Conservation (phyloP, 2,888 invertebrate species). For the Trichopoda pennipes region DNA sequence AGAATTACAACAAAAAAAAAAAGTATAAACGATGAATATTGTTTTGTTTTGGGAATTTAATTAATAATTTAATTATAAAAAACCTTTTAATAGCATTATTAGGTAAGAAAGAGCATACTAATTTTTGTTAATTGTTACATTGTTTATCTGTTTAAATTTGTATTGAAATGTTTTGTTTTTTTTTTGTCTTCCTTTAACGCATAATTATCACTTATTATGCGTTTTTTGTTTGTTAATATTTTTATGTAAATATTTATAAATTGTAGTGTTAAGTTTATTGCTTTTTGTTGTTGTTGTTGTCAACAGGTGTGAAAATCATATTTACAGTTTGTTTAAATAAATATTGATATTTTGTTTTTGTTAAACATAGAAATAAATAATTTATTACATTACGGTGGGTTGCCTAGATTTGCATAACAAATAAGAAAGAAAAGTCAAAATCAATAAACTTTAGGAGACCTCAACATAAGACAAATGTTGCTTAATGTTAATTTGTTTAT, state of each 20-base stretch:
- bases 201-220: background rate
- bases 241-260: constrained; percentile 32
- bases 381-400: no score
- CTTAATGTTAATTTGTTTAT: no score
- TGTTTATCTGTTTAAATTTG: background rate
- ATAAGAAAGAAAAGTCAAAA: no score
- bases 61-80: background rate
- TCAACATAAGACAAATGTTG: no score
- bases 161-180: no score
- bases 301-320: background rate
- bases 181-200: background rate
- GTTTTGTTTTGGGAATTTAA: background rate
- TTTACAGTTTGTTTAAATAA: no score
- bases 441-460: no score
- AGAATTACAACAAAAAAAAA: constrained; percentile 25
- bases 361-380: no score
- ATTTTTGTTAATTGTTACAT: background rate
- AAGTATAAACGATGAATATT: background rate
- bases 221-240: background rate
- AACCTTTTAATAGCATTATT: constrained; percentile 12
- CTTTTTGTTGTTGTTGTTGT: constrained; percentile 11
- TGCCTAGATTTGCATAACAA: no score
- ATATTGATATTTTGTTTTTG: no score
- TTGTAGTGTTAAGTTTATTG: background rate
- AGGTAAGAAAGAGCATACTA: background rate